Base-by-base conservation (phyloP, 1,140 invertebrate species). In the Trichomalopsis sarcophagae region DNA sequence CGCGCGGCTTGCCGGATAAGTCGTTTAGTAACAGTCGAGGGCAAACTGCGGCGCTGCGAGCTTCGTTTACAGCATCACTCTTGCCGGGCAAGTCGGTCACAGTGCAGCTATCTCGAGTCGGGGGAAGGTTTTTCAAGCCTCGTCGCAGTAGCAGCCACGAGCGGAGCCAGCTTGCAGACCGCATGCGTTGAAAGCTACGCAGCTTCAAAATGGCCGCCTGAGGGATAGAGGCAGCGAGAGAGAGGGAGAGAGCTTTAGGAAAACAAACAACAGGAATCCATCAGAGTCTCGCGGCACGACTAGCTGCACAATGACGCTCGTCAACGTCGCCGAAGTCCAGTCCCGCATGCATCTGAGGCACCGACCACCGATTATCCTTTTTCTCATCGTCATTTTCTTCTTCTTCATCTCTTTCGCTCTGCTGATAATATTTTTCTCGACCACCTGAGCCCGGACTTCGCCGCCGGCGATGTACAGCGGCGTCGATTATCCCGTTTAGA, bases 201-300 rank as follows among this genome's bases (percentile, higher is more conserved):
- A 27, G 55, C 11, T 69, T 77, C 87, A 90, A 90, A 83, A 91
- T 91, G 90, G 89, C 89, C 80, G 88, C 82, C 84, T 82, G 27
- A 87, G 17, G 23, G 62, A 36, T 1, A 80, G 33, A 66, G 4
- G 7, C 9, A 66, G 14, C 10, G 47, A 83, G 14, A 44, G 0
- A 27, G 13, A 74, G 13, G 13, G 73, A 71, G 69, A 69, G n/a
- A 66, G 50, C 75, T 77, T 47, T 66, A 33, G 30, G 55, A 62
- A 76, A 76, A 21, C 47, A 27, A n/a, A 76, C 73, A 17, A 40
- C 4, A 76, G 3, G 23, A 76, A 47, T 62, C 55, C 55, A 62
- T 7, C 55, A 62, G 40, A 44, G 55, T 6, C 14, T 21, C 17
- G n/a, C 14, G 17, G 55, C 21, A 62, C 17, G 75, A 50, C 75